A percentile compares a stretch with the other conserved stretches of the same genome.
Conservation (phyloP, 2,888 invertebrate genomes). For the Drosophila lacicola region DNA sequence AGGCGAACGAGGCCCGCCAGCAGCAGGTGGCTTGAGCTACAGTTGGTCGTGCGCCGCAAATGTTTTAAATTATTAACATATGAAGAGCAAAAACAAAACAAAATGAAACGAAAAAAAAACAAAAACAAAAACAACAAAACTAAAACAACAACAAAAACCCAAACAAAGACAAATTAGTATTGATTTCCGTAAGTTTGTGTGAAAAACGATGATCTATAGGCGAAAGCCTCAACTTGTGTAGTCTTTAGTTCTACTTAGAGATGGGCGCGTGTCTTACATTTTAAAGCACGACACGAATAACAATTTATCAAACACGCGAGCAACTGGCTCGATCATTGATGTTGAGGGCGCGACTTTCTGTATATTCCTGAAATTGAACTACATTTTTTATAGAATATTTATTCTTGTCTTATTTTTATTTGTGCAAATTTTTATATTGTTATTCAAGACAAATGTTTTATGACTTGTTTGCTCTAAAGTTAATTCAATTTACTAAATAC, state of each 20-base stretch:
- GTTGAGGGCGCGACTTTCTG: too few species aligned
- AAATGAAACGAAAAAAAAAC: conserved; percentile 11
- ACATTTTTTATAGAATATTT: too few species aligned
- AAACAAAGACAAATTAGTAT: conserved; percentile 53
- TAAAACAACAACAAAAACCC: conserved; percentile 22
- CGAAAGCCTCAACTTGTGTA: conserved; percentile 58
- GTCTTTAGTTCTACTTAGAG: conserved; percentile 51
- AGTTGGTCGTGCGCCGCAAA: conserved; percentile 29
- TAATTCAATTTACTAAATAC: too few species aligned
- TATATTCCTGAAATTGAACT: too few species aligned
- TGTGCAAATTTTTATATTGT: too few species aligned
- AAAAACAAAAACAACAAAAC: neutral
- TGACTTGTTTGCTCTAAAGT: too few species aligned
- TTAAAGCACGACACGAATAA: neutral
- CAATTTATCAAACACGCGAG: conserved; percentile 2
- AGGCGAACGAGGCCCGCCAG: conserved; percentile 56
- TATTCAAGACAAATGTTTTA: too few species aligned
- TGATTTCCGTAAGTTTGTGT: conserved; percentile 60
- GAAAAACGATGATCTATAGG: conserved; percentile 48
- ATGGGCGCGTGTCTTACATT: neutral
- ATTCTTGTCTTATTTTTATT: too few species aligned
- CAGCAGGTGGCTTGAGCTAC: conserved; percentile 45
- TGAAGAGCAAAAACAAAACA: conserved; percentile 18
- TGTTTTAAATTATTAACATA: conserved; percentile 51
- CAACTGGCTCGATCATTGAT: too few species aligned